Conservation (phyloP, 2,113 vertebrate species). For the Gobius niger region DNA sequence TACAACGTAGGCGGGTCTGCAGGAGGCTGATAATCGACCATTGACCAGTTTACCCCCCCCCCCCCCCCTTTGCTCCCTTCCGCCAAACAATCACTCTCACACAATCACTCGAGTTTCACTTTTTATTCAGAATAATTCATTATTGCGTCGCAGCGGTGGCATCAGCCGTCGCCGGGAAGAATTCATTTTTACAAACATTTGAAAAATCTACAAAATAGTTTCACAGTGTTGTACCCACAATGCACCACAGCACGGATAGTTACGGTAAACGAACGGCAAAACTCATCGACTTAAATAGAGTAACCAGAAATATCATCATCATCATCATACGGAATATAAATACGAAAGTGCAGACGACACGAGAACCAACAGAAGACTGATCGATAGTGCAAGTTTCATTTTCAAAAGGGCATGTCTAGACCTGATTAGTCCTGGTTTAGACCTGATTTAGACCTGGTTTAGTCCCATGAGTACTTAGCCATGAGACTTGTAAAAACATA, state of each 20-base stretch:
- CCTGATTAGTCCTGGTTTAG: background rate
- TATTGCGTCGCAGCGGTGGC: background rate
- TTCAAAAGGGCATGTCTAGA: background rate
- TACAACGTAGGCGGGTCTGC: too few relatives aligned
- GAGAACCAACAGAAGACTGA: background rate
- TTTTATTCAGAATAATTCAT: background rate
- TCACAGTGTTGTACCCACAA: conserved; percentile 5
- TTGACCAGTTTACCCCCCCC: too few relatives aligned
- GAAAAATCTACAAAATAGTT: background rate
- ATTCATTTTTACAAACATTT: background rate
- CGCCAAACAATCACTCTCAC: too few relatives aligned
- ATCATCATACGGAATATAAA: background rate
- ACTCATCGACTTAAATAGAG: background rate
- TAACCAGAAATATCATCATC: background rate
- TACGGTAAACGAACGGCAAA: background rate
- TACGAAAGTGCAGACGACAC: background rate
- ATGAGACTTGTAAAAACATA: background rate
- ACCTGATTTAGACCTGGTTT: background rate
- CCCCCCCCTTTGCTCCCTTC: too few relatives aligned
- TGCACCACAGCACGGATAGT: background rate
- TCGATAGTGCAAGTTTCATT: background rate
- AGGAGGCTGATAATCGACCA: too few relatives aligned
- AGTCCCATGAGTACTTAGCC: too few relatives aligned
- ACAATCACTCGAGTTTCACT: background rate
- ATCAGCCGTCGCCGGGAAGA: background rate